phyloP scores from a whole-genome alignment of 2,113 vertebrate species.

The Eurypyga helias region DNA sequence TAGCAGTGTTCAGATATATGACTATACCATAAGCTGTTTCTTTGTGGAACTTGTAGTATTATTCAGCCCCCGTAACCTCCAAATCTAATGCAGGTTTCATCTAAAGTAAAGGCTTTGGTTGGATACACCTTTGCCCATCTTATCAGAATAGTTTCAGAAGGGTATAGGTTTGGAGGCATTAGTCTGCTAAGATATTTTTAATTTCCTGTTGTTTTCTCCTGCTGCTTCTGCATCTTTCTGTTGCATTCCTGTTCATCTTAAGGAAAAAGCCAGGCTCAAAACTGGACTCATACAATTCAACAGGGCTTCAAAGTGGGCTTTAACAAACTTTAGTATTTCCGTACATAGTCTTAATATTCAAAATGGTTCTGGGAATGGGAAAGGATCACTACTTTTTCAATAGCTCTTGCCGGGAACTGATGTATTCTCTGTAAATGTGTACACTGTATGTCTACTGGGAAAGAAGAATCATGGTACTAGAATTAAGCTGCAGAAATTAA shows the following conservation, averaged over 20 bases:
- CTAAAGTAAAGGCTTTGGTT: neutral
- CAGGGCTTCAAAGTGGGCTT: neutral
- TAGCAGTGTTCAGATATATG: accelerated
- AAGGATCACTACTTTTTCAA: neutral
- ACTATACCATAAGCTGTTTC: neutral
- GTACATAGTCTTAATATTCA: neutral
- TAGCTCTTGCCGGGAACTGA: neutral
- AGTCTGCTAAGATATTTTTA: neutral
- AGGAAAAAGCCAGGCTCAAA: neutral
- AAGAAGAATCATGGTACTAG: neutral
- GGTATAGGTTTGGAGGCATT: neutral
- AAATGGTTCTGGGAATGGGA: neutral
- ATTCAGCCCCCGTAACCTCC: neutral
- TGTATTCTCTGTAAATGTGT: neutral
- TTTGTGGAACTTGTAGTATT: neutral
- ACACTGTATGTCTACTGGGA: neutral
- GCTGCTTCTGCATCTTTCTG: neutral
- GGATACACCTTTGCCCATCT: neutral
- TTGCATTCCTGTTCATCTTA: neutral
- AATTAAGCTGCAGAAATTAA: neutral
- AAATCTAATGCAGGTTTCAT: neutral
- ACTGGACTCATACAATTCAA: neutral
- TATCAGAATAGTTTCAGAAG: neutral
- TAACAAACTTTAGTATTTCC: neutral
- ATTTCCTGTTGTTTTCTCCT: neutral